Evolutionary conservation across 2,797 vertebrate genomes (phyloP).

Genomic region (Holocentrus rufus): DNA sequence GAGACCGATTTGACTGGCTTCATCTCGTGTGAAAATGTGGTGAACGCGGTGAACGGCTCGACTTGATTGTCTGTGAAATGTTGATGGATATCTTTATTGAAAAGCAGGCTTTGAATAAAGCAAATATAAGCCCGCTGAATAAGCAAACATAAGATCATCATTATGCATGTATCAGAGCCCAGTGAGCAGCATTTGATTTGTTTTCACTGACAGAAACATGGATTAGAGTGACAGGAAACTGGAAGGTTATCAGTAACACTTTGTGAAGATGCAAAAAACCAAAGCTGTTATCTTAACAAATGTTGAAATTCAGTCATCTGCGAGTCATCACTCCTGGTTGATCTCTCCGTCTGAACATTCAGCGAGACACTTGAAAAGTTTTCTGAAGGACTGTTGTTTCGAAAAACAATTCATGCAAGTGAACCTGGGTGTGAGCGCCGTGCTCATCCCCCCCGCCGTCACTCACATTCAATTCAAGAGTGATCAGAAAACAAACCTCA

Average conservation of each 20-base stretch:
- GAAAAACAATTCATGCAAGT: constrained; percentile 37
- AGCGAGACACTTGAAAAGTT: constrained; percentile 66
- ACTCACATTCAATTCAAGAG: constrained; percentile 66
- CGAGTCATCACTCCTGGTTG: constrained; percentile 35
- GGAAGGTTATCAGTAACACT: constrained; percentile 29
- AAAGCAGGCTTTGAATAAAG: constrained; percentile 34
- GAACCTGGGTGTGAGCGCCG: constrained; percentile 39
- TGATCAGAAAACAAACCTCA: constrained; percentile 71
- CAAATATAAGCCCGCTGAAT: constrained; percentile 30
- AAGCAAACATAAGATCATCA: constrained; percentile 15
- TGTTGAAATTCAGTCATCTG: constrained; percentile 15
- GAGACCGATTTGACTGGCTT: constrained; percentile 16
- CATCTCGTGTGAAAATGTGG: not conserved
- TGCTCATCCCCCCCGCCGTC: constrained; percentile 62
- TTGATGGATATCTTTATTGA: constrained; percentile 26
- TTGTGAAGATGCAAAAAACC: constrained; percentile 34
- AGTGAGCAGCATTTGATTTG: constrained; percentile 25
- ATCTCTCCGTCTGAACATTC: constrained; percentile 55
- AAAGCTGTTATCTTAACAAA: constrained; percentile 28
- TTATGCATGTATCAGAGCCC: not conserved
- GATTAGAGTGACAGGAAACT: constrained; percentile 30
- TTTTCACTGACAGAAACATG: constrained; percentile 28
- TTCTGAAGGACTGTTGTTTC: constrained; percentile 41
- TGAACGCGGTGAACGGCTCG: not conserved
- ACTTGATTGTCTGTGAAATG: constrained; percentile 18